These are phyloP conservation scores for Drymonia ruficornis DNA, from an alignment of 2,888 invertebrate genomes.

Conservation along the genomic window DNA sequence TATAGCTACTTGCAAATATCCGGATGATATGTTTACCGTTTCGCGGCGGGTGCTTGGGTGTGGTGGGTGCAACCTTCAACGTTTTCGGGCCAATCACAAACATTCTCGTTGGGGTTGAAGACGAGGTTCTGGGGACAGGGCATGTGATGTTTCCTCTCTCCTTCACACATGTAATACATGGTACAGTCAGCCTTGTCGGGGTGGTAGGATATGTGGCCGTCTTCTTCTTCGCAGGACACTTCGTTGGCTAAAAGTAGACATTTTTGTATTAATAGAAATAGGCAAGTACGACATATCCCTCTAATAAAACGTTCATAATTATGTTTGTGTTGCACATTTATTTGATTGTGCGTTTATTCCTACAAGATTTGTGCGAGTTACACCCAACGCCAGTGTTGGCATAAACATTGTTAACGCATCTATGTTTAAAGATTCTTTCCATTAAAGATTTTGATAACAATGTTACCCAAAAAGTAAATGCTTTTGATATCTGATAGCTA, in stretches of 20 bases:
- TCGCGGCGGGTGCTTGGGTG: constrained; percentile 79
- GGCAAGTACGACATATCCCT: too few relatives aligned
- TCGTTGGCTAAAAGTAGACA: constrained; percentile 88
- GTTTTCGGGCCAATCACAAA: constrained; percentile 98
- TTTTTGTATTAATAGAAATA: not conserved
- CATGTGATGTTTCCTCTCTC: constrained; percentile 97
- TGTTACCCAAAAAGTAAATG: too few relatives aligned
- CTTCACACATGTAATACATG: constrained; percentile 98
- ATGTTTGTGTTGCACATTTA: too few relatives aligned
- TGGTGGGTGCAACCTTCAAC: constrained; percentile 91
- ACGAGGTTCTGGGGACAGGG: constrained; percentile 96
- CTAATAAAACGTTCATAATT: too few relatives aligned
- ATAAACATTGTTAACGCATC: too few relatives aligned
- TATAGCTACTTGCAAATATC: constrained; percentile 23
- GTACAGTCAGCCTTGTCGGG: constrained; percentile 95
- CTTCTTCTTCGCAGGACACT: constrained; percentile 95
- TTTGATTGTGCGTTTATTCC: too few relatives aligned
- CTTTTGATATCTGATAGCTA: too few relatives aligned
- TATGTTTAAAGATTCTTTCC: too few relatives aligned
- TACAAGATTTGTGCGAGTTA: too few relatives aligned
- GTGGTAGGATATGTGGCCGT: constrained; percentile 98
- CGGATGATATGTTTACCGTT: constrained; percentile 54
- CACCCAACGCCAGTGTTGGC: too few relatives aligned
- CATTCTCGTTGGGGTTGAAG: constrained; percentile 96
- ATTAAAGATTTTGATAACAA: too few relatives aligned